Evolutionary conservation across 1,140 invertebrate genomes (phyloP), one percentile per base, ranked within the genome.

Genomic region (Ceratina calcarata): DNA sequence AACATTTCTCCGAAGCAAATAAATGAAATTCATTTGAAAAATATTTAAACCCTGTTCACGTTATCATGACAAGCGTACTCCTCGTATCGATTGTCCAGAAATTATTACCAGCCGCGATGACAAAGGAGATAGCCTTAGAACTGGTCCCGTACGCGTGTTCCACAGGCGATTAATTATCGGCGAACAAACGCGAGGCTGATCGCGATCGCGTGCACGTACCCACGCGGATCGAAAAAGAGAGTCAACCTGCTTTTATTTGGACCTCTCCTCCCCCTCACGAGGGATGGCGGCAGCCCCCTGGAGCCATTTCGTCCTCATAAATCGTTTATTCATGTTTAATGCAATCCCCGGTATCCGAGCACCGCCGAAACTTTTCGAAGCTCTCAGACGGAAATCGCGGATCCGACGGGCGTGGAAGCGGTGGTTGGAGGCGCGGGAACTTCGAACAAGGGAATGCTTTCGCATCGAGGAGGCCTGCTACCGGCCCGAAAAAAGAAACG

Each of bases 291-390:
- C 27, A 32, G 27, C 78, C 55, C 80, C 67, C 18, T 57, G 64
- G 80, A 72, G 73, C 75, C 68, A 49, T 78, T 76, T 70, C 76
- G 78, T 66, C 78, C 85, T 86, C 87, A 87, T 88, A 88, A 90
- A 90, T 90, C 86, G 89, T 89, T 90, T 90, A 90, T 90, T 87
- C 88, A 87, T 90, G 88, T 90, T 89, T 90, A 87, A 86, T 84
- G 85, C 84, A 84, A 83, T 62, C 37, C 37, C 65, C 75, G 62
- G 60, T 79, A 80, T 77, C 80, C 76, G 78, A 72, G 67, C 67
- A 20, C 58, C 27, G 76, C 57, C 75, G 58, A 85, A 87, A 87
- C 71, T 82, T 87, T 87, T 83, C 84, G 81, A 86, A 88, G 78
- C 85, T 86, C 85, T 89, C 82, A 87, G 84, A 86, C 84, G 87